Evolutionary conservation across 2,797 vertebrate species (phyloP).

Genomic region (Pygocentrus nattereri): DNA sequence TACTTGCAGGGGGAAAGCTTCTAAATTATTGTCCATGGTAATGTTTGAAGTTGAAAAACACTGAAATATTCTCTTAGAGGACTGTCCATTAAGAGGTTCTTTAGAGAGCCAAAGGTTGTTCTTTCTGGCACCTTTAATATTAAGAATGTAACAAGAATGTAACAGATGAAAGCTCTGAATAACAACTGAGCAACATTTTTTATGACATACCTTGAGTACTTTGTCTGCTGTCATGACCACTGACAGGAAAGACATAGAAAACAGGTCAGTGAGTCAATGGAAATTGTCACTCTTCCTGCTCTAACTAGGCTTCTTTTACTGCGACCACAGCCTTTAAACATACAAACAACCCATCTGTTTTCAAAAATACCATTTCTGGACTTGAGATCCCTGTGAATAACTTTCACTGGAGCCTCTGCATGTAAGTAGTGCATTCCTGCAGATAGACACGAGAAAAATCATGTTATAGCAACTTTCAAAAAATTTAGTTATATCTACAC

Average conservation of each 20-base stretch:
- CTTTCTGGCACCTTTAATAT: no score
- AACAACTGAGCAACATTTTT: neutral
- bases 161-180: neutral
- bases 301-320: neutral
- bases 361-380: slow-evolving; percentile 92
- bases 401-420: slow-evolving; percentile 94
- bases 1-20: no score
- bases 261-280: neutral
- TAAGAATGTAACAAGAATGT: no score
- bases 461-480: slow-evolving; percentile 59
- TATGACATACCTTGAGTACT: slow-evolving; percentile 86
- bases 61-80: no score
- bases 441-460: slow-evolving; percentile 74
- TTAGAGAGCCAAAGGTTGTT: no score
- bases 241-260: slow-evolving; percentile 74
- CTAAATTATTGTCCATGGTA: no score
- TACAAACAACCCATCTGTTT: neutral
- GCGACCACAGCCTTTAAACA: neutral
- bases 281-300: neutral
- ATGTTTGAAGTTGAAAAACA: no score
- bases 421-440: slow-evolving; percentile 98
- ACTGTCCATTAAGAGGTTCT: no score
- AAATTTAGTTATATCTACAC: neutral
- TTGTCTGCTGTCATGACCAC: slow-evolving; percentile 94
- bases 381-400: slow-evolving; percentile 98